A percentile compares a stretch with the other conserved stretches of the same genome.
phyloP scores from a whole-genome alignment of 2,888 invertebrate species.

The Polietes domitor region DNA sequence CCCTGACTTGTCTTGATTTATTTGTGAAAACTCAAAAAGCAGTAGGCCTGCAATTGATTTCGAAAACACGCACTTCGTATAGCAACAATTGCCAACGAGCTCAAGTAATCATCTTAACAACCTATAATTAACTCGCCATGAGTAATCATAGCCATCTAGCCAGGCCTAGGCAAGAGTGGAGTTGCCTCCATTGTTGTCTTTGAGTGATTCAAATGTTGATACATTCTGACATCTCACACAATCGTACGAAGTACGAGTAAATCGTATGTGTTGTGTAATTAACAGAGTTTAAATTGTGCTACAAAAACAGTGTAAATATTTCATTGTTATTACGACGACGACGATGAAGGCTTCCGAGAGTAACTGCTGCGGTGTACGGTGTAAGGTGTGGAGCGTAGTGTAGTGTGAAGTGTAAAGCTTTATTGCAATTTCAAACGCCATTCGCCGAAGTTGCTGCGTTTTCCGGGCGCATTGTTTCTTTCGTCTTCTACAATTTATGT shows the following conservation, averaged over 20 bases:
- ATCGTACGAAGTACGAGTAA: too few species aligned
- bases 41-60: conserved; percentile 60
- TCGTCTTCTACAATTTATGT: conserved; percentile 49
- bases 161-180: not conserved
- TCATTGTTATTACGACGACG: conserved; percentile 1
- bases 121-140: too few species aligned
- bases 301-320: conserved; percentile 46
- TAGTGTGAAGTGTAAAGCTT: conserved; percentile 15
- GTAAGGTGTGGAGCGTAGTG: too few species aligned
- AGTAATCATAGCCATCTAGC: not conserved
- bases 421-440: conserved; percentile 43
- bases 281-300: conserved; percentile 48
- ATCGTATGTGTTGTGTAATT: too few species aligned
- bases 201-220: not conserved
- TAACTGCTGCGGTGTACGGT: conserved; percentile 12
- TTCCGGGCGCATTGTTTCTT: not conserved
- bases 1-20: too few species aligned
- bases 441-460: not conserved
- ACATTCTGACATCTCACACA: conserved; percentile 34
- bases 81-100: not conserved
- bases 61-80: conserved; percentile 51
- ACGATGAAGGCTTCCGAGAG: not conserved
- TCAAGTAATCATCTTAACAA: too few species aligned
- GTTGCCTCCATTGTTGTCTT: conserved; percentile 9
- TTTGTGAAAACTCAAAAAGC: too few species aligned